Evolutionary conservation across 2,888 invertebrate genomes (phyloP), one percentile per base, ranked within the genome.

Genomic region (Rugalucina vietnamica): DNA sequence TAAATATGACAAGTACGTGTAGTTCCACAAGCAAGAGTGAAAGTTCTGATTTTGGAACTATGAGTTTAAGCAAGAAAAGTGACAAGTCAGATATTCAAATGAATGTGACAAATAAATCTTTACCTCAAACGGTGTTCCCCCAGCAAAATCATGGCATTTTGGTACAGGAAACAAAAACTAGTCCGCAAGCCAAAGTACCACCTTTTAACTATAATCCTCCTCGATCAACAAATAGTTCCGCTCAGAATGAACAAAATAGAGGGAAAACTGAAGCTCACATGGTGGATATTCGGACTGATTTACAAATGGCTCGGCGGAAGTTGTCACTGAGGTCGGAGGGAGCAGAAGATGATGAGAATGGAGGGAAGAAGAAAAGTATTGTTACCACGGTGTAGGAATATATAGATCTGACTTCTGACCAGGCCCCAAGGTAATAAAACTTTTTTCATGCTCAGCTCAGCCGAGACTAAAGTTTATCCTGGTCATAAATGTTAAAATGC

Each of bases 121-220:
- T 76, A 39, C 60, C 76, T 39, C 60, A 76, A 18, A 76, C 54
- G n/a, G 21, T 37, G 12, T 39, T 57, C 14, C 60, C 39, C 24
- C 76, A 76, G 27, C 69, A 77, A 76, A 82, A 36, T 34, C 24
- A 32, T n/a, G 49, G 29, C 81, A 81, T 78, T 74, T 43, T 57
- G 50, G 71, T 36, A 27, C 21, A 32, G 71, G 71, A 60, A 57
- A 81, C 76, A 43, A 88, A 85, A 69, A 78, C 81, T 65, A 78
- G 81, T 74, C 84, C 85, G 8, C 90, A 89, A 65, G 81, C 84
- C 76, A 95, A 95, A 72, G 95, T 95, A 34, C 93, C 95, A 27
- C 95, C 96, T 0, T 96, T 95, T 86, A 95, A 96, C 88, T 96
- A 96, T 86, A 95, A 94, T 74, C 95, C 95, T 21, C 86, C 43